phyloP scores from a whole-genome alignment of 2,888 invertebrate genomes.

The Hedya salicella region DNA sequence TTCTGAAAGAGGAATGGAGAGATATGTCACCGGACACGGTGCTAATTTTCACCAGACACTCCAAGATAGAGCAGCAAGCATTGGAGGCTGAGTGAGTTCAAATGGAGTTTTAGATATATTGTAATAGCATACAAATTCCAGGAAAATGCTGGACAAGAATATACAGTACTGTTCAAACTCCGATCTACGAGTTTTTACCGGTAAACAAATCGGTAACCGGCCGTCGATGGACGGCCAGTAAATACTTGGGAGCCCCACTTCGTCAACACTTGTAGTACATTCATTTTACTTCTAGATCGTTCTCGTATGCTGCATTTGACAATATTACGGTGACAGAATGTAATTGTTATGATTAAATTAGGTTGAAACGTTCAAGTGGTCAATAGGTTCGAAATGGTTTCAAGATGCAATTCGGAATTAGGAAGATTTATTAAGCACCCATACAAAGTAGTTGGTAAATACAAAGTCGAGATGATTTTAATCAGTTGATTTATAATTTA shows the following conservation, averaged over 20 bases:
- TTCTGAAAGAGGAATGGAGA: too few relatives aligned
- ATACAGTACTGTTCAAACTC: constrained; percentile 31
- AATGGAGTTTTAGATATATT: constrained; percentile 23
- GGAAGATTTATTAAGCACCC: neutral
- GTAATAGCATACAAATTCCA: constrained; percentile 24
- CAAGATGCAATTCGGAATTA: neutral
- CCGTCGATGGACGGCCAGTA: constrained; percentile 27
- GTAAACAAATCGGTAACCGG: constrained; percentile 25
- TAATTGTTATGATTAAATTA: neutral
- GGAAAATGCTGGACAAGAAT: constrained; percentile 37
- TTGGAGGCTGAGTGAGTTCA: constrained; percentile 14
- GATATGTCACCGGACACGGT: too few relatives aligned
- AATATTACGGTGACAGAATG: neutral
- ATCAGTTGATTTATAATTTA: too few relatives aligned
- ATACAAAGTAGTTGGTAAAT: too few relatives aligned
- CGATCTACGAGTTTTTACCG: constrained; percentile 38
- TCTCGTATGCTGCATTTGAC: neutral
- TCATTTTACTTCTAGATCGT: constrained; percentile 7
- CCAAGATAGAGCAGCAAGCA: neutral
- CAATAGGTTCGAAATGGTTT: neutral
- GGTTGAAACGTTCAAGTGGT: neutral
- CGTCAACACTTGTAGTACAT: constrained; percentile 22
- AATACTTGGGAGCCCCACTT: constrained; percentile 25
- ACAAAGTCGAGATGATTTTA: too few relatives aligned
- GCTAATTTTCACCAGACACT: too few relatives aligned